Base-by-base conservation (phyloP, 2,888 invertebrate genomes). In the Himalopsyche japonica region DNA sequence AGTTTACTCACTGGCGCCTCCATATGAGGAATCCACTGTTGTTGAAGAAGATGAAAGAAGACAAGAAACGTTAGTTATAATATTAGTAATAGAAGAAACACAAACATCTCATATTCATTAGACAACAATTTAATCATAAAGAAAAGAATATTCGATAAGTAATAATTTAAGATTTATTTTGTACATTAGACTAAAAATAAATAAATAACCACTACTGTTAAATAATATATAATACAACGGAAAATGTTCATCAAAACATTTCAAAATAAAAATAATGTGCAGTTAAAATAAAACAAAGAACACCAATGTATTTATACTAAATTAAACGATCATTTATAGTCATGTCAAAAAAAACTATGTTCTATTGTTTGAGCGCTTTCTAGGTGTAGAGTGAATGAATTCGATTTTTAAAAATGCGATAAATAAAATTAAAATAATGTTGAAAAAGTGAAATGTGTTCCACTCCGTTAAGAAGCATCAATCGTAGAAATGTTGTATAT, bases 11-110 rank as follows among this genome's bases (percentile, higher is more conserved):
- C 94, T 94, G 91, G 94, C 93, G 91, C 94, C 94, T 93, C 95
- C 95, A 94, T 94, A 94, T 89, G 94, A 92, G 89, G 94, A 94
- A 93, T 95, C 95, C 93, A 94, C 95, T 95, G 93, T 88, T 91
- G 88, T 89, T 88, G 89, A 90, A 90, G 89, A 91, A 91, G 89
- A 89, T 87, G 87, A 87, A 84, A 87, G 82, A 85, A 90, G 64
- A 83, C n/a, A 84, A 88, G 86, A 90, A 92, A 93, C 93, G 91
- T 92, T 89, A 87, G 88, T 83, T 85, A 82, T 20, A 57, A 20
- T 57, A 57, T 57, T 57, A 57, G 57, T 57, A n/a, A 57, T 57
- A 24, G 57, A 57, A 57, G 57, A 57, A 57, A 10, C n/a, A 57
- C 20, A 57, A 57, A 24, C 57, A 57, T 57, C 24, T 20, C 57